Evolutionary conservation across 1,140 invertebrate genomes (phyloP), one percentile per base, ranked within the genome.

Genomic region (Vanessa tameamea): DNA sequence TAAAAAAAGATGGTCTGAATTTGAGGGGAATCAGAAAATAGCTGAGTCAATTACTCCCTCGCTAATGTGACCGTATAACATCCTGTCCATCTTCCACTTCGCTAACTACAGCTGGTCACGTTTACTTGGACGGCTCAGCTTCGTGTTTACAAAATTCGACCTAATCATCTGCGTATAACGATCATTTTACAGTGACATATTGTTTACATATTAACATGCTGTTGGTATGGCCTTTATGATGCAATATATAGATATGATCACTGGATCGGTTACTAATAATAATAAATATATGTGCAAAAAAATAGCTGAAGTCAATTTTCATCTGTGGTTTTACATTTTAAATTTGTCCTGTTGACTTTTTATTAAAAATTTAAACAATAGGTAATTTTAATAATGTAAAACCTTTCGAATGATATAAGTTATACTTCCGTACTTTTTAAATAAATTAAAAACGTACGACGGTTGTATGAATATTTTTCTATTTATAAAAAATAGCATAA

Each of bases 21-120:
- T 68, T 68, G 43, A 68, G 43, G 66, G 53, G 31, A 55, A 68
- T 59, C 47, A 47, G 66, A 68, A 57, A 68, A 68, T 68, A 68
- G 66, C 53, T 68, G 66, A 57, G 55, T 13, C 66, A 69, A 69
- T 69, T 69, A 69, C 66, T 26, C n/a, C 23, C 51, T 69, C 66
- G 66, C 66, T 69, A 69, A 69, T 69, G 9, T 37, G 66, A 53
- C 66, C 15, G 66, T 47, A 57, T 43, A 69, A 69, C 66, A 59
- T 69, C 66, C 66, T 69, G 66, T 55, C 57, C 20, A 20, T 59
- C 57, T 37, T 31, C 66, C 31, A 47, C 53, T 43, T 69, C 37
- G 66, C 66, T 69, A 57, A 69, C 53, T 59, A 50, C 65, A n/a
- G 65, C 26, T 53, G 53, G 65, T 67, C 65, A 67, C 65, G 65